Conservation (phyloP, 2,113 vertebrate species). For the Anseranas semipalmata region DNA sequence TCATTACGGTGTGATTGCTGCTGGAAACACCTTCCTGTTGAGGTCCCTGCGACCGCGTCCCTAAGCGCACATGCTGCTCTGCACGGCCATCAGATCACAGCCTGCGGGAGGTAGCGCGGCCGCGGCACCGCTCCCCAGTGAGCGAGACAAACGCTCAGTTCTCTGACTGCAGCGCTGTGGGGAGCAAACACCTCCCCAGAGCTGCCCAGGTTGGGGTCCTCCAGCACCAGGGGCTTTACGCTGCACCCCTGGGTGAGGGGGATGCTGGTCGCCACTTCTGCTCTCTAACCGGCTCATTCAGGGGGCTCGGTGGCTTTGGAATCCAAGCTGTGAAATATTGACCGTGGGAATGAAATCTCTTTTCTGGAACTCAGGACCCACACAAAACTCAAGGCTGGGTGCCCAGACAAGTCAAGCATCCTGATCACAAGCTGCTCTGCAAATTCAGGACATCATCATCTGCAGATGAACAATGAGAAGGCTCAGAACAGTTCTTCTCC, state of each 20-base stretch:
- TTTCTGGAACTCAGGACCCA: not conserved
- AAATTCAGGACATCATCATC: not conserved
- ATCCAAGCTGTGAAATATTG: not conserved
- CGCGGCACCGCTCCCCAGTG: accelerated
- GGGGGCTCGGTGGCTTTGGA: not conserved
- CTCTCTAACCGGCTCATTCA: not conserved
- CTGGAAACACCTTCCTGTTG: not conserved
- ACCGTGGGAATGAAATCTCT: not conserved
- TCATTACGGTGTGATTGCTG: not conserved
- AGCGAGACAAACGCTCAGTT: not conserved
- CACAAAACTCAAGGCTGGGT: not conserved
- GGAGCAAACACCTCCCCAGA: not conserved
- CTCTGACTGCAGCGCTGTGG: not conserved
- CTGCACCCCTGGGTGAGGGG: accelerated
- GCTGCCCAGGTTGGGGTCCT: not conserved
- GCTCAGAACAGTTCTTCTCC: not conserved
- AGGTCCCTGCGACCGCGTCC: not conserved
- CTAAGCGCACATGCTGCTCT: not conserved
- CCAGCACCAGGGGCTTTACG: not conserved
- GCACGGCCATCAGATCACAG: not conserved
- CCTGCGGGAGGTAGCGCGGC: not conserved
- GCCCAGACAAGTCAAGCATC: not conserved
- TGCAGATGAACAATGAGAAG: not conserved
- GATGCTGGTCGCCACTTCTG: not conserved
- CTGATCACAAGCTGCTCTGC: not conserved